These are phyloP conservation scores for Apis laboriosa DNA, from an alignment of 1,140 invertebrate species.

Conservation along the genomic window DNA sequence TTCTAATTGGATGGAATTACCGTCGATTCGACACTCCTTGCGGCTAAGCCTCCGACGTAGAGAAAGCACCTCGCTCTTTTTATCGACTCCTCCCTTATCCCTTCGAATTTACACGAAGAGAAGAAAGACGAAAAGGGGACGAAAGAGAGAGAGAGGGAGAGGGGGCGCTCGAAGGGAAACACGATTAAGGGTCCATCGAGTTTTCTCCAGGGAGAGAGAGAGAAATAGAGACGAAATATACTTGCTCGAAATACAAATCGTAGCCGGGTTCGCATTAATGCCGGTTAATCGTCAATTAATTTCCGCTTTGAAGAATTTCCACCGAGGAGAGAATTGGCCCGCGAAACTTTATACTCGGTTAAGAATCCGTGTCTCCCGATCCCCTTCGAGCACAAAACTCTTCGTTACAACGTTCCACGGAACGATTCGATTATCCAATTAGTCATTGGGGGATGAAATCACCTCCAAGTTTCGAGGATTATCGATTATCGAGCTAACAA, in stretches of 20 bases:
- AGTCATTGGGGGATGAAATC: constrained; percentile 20
- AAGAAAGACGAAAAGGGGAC: constrained; percentile 35
- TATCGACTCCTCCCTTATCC: constrained; percentile 59
- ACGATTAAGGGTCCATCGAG: constrained; percentile 42
- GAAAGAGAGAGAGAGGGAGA: constrained; percentile 27
- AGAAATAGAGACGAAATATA: constrained; percentile 6
- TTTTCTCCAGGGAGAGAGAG: background rate
- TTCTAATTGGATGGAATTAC: constrained; percentile 72
- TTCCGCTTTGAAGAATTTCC: constrained; percentile 46
- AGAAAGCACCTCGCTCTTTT: constrained; percentile 59
- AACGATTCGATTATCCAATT: constrained; percentile 35
- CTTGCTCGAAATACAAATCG: constrained; percentile 45
- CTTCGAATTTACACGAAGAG: constrained; percentile 58
- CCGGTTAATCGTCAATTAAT: constrained; percentile 64
- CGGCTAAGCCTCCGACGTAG: constrained; percentile 53
- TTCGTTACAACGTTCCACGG: constrained; percentile 15
- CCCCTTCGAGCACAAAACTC: background rate
- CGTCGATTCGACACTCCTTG: constrained; percentile 63
- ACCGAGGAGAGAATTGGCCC: background rate
- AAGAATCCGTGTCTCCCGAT: background rate
- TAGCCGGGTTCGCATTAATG: constrained; percentile 40
- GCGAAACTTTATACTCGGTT: background rate
- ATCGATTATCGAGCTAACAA: background rate
- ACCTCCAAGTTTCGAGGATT: background rate
- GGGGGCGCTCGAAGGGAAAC: constrained; percentile 39